Conservation (phyloP, 2,888 invertebrate genomes). For the Imbricaverruca yamaguchii region DNA sequence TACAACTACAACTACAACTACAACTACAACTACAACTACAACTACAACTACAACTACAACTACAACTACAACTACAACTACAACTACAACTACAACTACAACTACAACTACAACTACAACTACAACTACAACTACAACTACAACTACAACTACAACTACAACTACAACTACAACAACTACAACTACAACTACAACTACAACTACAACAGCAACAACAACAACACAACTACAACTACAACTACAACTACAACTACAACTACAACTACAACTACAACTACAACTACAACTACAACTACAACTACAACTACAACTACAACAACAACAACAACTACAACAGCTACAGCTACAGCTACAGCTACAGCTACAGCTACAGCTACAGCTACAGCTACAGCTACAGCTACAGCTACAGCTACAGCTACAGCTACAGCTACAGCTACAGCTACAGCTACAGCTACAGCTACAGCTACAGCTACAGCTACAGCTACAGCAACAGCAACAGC, state of each 20-base stretch:
- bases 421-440: too few species aligned
- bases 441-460: too few species aligned
- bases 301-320: background rate
- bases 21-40: background rate
- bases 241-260: background rate
- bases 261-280: background rate
- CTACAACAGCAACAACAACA: too few species aligned
- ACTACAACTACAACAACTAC: conserved; percentile 10
- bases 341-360: too few species aligned
- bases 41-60: background rate
- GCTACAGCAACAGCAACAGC: too few species aligned
- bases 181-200: background rate
- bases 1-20: background rate
- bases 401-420: too few species aligned
- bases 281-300: background rate
- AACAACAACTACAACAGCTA: too few species aligned
- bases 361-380: too few species aligned
- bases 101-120: background rate
- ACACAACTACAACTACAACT: too few species aligned
- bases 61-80: background rate
- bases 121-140: background rate
- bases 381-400: too few species aligned
- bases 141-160: background rate
- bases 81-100: background rate
- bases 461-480: too few species aligned